Evolutionary conservation across 2,113 vertebrate species (phyloP).

Genomic region (Colossoma macropomum): DNA sequence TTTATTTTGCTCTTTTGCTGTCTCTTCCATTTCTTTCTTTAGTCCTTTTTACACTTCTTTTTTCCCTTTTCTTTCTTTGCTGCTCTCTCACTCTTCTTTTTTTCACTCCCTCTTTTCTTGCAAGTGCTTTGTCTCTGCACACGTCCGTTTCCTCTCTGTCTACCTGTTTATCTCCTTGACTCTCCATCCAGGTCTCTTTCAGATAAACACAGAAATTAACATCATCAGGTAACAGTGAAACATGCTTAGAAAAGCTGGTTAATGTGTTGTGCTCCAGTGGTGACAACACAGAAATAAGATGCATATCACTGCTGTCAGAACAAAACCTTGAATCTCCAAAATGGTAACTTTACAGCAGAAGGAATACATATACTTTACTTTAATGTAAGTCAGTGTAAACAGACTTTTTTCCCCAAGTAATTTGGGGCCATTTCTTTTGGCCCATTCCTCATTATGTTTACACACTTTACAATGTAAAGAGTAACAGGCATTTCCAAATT

Average conservation of each 20-base stretch:
- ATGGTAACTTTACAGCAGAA: no score
- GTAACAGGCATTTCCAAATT: no score
- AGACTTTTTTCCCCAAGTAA: no score
- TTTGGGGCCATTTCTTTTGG: no score
- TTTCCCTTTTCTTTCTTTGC: not conserved
- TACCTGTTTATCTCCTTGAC: not conserved
- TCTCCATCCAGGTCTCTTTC: slow-evolving; percentile 27
- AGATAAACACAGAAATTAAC: slow-evolving; percentile 60
- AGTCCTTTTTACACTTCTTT: not conserved
- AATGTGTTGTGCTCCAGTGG: slow-evolving; percentile 38
- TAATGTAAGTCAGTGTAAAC: no score
- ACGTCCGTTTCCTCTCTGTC: not conserved
- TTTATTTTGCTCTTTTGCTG: not conserved
- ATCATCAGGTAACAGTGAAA: slow-evolving; percentile 35
- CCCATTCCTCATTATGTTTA: no score
- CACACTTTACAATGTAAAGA: no score
- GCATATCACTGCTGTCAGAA: no score
- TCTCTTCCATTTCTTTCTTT: no score
- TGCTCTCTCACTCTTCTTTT: not conserved
- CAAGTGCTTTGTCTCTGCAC: not conserved
- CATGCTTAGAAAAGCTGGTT: slow-evolving; percentile 58
- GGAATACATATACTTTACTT: no score
- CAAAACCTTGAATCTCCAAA: no score
- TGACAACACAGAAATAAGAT: slow-evolving; percentile 56
- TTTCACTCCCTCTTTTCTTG: not conserved